These are phyloP conservation scores for Euplexia lucipara DNA, from an alignment of 2,888 invertebrate species.

Conservation along the genomic window DNA sequence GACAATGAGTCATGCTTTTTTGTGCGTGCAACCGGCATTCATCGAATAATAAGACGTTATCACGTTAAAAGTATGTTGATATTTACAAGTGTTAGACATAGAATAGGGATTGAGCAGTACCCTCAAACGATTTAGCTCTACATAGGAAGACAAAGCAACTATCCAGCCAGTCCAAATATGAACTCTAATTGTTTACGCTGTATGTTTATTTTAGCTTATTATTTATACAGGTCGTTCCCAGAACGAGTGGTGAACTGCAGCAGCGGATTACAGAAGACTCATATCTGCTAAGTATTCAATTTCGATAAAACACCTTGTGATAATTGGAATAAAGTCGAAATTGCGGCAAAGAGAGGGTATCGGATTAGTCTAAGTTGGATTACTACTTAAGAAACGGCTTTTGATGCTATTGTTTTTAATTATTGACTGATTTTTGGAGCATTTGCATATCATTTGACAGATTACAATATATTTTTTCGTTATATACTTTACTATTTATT, in stretches of 20 bases:
- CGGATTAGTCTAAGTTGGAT: conserved; percentile 54
- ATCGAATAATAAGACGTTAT: no score
- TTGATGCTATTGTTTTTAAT: conserved; percentile 22
- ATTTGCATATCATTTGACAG: conserved; percentile 45
- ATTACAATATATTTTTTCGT: conserved; percentile 8
- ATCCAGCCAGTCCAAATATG: conserved; percentile 6
- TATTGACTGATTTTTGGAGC: conserved; percentile 44
- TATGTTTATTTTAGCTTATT: conserved; percentile 21
- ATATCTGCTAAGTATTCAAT: conserved; percentile 53
- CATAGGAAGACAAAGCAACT: no score
- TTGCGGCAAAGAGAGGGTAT: conserved; percentile 36
- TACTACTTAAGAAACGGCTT: conserved; percentile 24
- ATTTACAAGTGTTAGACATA: no score
- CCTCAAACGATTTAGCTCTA: no score
- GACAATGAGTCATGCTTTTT: no score
- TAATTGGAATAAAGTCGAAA: conserved; percentile 48
- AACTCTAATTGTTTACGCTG: background rate
- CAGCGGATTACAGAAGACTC: conserved; percentile 41
- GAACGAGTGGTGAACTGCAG: conserved; percentile 24
- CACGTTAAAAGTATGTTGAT: no score
- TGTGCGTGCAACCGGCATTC: no score
- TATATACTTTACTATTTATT: conserved; percentile 3
- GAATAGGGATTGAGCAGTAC: no score
- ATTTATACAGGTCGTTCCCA: conserved; percentile 51
- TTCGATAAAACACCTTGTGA: conserved; percentile 46